Evolutionary conservation across 92 coral and sea anemone genomes (phyloP).

Genomic region (Epizoanthus illoricatus): DNA sequence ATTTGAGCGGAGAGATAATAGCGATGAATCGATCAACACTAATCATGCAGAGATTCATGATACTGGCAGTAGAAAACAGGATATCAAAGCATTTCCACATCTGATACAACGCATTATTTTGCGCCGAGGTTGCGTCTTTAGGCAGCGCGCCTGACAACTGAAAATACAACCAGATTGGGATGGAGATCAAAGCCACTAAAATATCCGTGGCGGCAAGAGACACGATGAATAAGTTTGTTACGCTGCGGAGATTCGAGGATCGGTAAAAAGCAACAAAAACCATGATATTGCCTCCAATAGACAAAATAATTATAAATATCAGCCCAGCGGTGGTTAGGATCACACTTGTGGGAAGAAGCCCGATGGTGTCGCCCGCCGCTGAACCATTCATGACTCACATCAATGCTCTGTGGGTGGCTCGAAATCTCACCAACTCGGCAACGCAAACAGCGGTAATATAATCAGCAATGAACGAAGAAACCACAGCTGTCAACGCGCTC

Average conservation of each 20-base stretch:
- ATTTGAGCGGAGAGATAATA: slow-evolving; percentile 66
- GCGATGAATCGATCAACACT: slow-evolving; percentile 74
- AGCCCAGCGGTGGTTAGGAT: slow-evolving; percentile 49
- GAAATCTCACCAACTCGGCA: neutral
- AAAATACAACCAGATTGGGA: slow-evolving; percentile 78
- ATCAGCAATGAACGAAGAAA: neutral
- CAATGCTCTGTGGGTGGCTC: neutral
- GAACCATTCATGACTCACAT: slow-evolving; percentile 21
- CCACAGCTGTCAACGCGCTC: neutral
- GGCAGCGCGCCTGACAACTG: slow-evolving; percentile 59
- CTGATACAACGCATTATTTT: slow-evolving; percentile 32
- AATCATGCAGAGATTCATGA: slow-evolving; percentile 85
- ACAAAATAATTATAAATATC: slow-evolving; percentile 52
- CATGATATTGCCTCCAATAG: slow-evolving; percentile 64
- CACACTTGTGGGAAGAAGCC: slow-evolving; percentile 15
- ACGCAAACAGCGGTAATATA: neutral
- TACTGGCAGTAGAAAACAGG: slow-evolving; percentile 87
- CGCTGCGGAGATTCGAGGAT: slow-evolving; percentile 70
- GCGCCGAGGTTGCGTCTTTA: neutral
- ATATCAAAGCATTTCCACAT: slow-evolving; percentile 74
- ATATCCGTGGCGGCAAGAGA: slow-evolving; percentile 81
- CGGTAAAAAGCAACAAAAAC: slow-evolving; percentile 82
- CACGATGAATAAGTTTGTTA: slow-evolving; percentile 74
- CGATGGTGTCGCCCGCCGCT: neutral
- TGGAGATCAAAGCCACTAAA: slow-evolving; percentile 70